phyloP scores from a whole-genome alignment of 1,140 invertebrate genomes.

The Brachionus plicatilis region DNA sequence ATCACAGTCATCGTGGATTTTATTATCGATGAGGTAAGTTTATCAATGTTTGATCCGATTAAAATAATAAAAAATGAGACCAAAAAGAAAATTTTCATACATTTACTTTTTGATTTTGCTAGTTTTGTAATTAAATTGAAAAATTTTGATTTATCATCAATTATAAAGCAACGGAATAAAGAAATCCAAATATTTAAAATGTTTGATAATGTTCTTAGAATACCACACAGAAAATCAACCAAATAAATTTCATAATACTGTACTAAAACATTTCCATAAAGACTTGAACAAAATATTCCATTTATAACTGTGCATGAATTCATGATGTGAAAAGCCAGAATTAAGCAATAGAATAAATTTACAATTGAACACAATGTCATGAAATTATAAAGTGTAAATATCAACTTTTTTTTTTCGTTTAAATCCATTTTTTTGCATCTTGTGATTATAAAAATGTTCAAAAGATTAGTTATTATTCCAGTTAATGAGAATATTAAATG shows the following conservation, averaged over 20 bases:
- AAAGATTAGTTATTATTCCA: not conserved
- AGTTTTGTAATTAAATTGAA: not conserved
- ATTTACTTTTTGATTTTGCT: not conserved
- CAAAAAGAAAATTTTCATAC: not conserved
- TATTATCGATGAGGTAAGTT: not conserved
- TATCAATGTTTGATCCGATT: not conserved
- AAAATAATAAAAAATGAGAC: not conserved
- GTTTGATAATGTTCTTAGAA: not conserved
- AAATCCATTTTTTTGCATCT: not conserved
- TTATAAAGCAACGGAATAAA: not conserved
- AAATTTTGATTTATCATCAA: not conserved
- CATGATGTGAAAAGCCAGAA: not conserved
- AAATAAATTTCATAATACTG: conserved; percentile 22
- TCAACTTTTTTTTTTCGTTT: not conserved
- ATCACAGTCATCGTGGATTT: not conserved
- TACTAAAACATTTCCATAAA: not conserved
- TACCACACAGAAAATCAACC: not conserved
- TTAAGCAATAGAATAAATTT: not conserved
- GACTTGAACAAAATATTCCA: not conserved
- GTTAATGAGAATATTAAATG: not conserved
- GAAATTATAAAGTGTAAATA: not conserved
- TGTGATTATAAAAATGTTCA: not conserved
- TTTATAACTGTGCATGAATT: not conserved
- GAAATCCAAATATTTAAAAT: not conserved
- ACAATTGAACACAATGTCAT: not conserved